Conservation (phyloP, 2,113 vertebrate species). For the Tamias sibiricus region DNA sequence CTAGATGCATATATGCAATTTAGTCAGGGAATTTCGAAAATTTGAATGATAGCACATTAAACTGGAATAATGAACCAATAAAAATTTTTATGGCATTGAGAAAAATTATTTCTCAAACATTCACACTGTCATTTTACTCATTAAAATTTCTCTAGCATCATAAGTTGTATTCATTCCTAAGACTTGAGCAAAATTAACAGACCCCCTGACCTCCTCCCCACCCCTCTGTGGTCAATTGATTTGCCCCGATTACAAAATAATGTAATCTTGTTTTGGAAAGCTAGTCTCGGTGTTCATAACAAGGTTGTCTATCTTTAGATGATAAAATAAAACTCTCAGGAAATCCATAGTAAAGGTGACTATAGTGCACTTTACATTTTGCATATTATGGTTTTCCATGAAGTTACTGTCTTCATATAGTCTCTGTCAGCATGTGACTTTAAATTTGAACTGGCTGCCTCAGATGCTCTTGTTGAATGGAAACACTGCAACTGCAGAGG, state of each 20-base stretch:
- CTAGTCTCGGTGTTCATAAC: neutral
- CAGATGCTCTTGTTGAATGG: neutral
- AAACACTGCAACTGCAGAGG: neutral
- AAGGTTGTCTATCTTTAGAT: neutral
- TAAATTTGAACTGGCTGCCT: neutral
- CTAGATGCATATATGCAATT: conserved; percentile 44
- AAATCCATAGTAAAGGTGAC: neutral
- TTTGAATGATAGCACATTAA: conserved; percentile 65
- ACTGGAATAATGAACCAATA: conserved; percentile 72
- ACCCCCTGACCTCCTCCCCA: neutral
- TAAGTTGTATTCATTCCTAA: conserved; percentile 64
- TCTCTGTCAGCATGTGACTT: neutral
- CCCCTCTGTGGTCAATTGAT: neutral
- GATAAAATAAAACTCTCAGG: neutral
- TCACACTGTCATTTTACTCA: conserved; percentile 52
- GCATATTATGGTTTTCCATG: neutral
- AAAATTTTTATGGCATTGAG: conserved; percentile 63
- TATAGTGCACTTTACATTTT: neutral
- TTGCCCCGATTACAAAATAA: neutral
- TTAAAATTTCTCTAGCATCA: conserved; percentile 64
- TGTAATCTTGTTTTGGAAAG: neutral
- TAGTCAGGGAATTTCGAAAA: conserved; percentile 61
- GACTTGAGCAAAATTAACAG: neutral
- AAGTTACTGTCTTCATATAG: neutral
- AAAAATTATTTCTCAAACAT: conserved; percentile 71